These are phyloP conservation scores for Pangasianodon gigas DNA, from an alignment of 2,113 vertebrate species.

Conservation along the genomic window DNA sequence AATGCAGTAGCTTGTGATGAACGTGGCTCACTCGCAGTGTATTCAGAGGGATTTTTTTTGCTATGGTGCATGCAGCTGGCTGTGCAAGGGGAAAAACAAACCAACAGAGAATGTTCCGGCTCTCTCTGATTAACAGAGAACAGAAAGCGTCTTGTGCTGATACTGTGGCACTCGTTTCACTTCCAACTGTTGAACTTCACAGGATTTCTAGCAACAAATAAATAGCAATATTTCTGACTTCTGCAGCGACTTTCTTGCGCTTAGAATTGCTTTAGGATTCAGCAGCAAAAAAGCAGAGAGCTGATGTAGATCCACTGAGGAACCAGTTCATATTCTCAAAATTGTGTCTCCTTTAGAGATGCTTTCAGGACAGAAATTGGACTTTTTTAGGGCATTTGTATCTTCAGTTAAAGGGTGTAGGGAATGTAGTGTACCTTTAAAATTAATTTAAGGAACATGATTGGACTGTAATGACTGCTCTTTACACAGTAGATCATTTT, in stretches of 20 bases:
- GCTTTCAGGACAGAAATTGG: neutral
- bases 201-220: neutral
- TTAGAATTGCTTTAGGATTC: neutral
- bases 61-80: neutral
- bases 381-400: no score
- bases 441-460: neutral
- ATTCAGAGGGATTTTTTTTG: neutral
- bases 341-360: neutral
- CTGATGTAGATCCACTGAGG: neutral
- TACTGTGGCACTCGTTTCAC: neutral
- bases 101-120: conserved; percentile 5
- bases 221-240: neutral
- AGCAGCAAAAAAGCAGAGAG: neutral
- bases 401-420: no score
- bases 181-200: neutral
- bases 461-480: neutral
- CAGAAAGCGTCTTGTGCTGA: neutral
- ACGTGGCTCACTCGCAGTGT: neutral
- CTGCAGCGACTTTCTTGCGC: neutral
- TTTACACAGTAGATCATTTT: neutral
- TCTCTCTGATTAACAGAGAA: conserved; percentile 13
- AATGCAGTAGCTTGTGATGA: conserved; percentile 5
- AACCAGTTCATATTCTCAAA: neutral
- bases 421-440: neutral
- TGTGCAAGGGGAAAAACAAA: conserved; percentile 9